Base-by-base conservation (phyloP, 2,888 invertebrate species). In the Cyrtodaria siliqua region DNA sequence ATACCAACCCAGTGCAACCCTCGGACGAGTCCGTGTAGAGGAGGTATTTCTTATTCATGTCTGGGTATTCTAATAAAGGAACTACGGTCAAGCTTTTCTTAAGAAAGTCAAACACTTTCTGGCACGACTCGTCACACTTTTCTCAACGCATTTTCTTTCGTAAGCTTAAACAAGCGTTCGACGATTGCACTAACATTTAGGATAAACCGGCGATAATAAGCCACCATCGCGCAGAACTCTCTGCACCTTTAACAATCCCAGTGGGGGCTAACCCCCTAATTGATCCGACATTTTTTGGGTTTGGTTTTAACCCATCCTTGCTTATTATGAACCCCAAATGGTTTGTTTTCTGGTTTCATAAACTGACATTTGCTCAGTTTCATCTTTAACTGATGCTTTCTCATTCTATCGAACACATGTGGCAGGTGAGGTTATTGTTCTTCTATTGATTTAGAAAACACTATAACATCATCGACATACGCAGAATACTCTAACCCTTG, bases 161-260 rank as follows among this genome's bases (percentile, higher is more conserved):
- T 60, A 6, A 60, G 29, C 2, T 42, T 27, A 18, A 60, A 18
- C n/a, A 16, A 44, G 60, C 27, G 27, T 44, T n/a, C n/a, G 9
- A 16, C 26, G 18, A 47, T 60, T 27, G 42, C n/a, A 47, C 27
- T 12, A 60, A 47, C 27, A 18, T 24, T 60, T 26, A n/a, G n/a
- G 1, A 76, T 44, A 24, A 72, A 76, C 2, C 73, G 40, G 20
- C 71, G 27, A 44, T 72, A 76, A 18, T 66, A 77, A n/a, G 50
- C 55, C n/a, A 40, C 60, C 69, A 72, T 67, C 2, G 76, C 80
- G 2, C 69, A 53, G 38, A 76, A 80, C 0, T 29, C n/a, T 18
- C 72, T 38, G 0, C 64, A 23, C 76, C 62, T 42, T 27, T 55
- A 23, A 77, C 73, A n/a, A 16, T 38, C 0, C 53, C 44, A 1